Evolutionary conservation across 2,113 vertebrate species (phyloP).

Genomic region (Nipponia nippon): DNA sequence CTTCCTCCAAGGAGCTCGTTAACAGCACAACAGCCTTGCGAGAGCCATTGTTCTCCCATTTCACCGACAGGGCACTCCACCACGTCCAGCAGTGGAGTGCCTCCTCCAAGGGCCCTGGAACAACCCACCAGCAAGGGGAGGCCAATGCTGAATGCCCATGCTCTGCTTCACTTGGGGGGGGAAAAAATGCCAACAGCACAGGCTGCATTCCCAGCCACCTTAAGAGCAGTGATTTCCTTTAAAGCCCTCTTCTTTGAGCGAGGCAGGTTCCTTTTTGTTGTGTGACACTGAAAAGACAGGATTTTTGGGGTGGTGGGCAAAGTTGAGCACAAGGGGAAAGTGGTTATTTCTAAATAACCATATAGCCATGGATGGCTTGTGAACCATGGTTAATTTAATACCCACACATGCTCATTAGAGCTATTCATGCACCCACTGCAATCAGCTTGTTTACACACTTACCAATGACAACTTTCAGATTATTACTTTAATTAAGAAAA

Average conservation of each 20-base stretch:
- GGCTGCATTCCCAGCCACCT: neutral
- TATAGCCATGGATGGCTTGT: constrained; percentile 60
- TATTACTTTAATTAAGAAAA: constrained; percentile 75
- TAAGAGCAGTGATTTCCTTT: neutral
- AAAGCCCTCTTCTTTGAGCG: neutral
- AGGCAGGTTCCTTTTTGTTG: neutral
- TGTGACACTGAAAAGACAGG: neutral
- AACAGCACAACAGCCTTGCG: neutral
- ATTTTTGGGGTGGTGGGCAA: neutral
- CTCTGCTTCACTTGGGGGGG: neutral
- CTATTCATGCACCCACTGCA: constrained; percentile 63
- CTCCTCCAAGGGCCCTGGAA: neutral
- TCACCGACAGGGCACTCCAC: neutral
- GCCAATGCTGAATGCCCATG: neutral
- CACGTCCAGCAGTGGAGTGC: neutral
- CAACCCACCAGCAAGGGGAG: neutral
- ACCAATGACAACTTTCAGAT: constrained; percentile 70
- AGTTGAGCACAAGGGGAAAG: constrained; percentile 25
- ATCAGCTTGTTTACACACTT: constrained; percentile 76
- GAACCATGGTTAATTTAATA: constrained; percentile 77
- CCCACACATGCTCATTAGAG: constrained; percentile 74
- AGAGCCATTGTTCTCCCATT: neutral
- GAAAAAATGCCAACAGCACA: neutral
- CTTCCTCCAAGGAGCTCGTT: constrained; percentile 12
- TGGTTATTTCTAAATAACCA: constrained; percentile 62